Percentiles rank a stretch among this genome's conserved stretches.
These are phyloP conservation scores for Trichomalopsis sarcophagae DNA, from an alignment of 1,140 invertebrate species.

Conservation along the genomic window DNA sequence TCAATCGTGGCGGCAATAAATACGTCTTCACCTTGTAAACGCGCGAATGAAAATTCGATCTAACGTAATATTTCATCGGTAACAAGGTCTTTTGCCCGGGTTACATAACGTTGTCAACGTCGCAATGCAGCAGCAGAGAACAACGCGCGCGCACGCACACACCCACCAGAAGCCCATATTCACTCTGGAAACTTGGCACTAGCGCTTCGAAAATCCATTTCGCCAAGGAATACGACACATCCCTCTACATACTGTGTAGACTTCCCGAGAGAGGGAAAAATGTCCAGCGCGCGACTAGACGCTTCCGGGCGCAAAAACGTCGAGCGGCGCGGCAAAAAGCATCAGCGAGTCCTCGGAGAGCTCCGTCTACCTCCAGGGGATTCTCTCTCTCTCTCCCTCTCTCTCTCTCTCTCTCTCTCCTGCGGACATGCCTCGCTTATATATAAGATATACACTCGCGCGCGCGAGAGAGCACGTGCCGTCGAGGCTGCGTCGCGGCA, in stretches of 20 bases:
- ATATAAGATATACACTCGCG: neutral
- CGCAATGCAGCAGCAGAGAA: neutral
- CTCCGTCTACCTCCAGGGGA: neutral
- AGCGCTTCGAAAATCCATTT: neutral
- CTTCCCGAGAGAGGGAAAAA: neutral
- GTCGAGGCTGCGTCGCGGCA: neutral
- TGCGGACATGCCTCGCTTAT: neutral
- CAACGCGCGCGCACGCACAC: neutral
- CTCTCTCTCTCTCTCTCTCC: neutral
- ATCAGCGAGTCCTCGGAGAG: neutral
- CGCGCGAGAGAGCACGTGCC: neutral
- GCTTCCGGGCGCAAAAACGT: no score
- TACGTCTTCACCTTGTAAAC: no score
- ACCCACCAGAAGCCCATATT: neutral
- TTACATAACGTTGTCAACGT: neutral
- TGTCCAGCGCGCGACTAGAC: neutral
- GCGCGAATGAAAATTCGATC: no score
- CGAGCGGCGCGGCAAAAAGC: neutral
- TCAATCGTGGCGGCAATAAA: no score
- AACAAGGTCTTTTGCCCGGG: no score
- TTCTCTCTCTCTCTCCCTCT: slow-evolving; percentile 28
- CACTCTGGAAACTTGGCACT: neutral
- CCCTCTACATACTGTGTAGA: no score
- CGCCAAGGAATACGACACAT: neutral
- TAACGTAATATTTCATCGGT: no score